Base-by-base conservation (phyloP, 2,888 invertebrate species). In the Cordylochernes scorpioides region DNA sequence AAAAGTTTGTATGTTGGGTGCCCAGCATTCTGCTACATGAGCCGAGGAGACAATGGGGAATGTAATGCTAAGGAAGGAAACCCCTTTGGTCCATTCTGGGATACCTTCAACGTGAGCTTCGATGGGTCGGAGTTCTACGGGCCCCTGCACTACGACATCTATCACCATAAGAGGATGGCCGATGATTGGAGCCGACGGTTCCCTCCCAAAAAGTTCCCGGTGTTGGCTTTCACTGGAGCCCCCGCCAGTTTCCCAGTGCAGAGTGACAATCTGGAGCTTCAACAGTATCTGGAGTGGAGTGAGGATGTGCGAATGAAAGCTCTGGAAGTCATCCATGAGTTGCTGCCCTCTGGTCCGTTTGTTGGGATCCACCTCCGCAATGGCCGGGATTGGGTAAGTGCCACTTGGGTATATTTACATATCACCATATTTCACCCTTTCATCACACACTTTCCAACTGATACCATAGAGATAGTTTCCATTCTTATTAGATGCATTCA, bases 41-140 rank as follows among this genome's bases (percentile, higher is more conserved):
- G 59, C 3, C 44, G 61, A 9, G 45, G 46, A 43, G 58, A 54
- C 43, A 59, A 59, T 33, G 51, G 57, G 22, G 66, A 63, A 39
- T 91, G 94, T 49, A 78, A 86, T 60, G 84, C 91, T 0, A 94
- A 94, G 52, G 82, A 88, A 46, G 97, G 97, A 4, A 94, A 88
- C 59, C 94, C 97, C 4, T 97, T 94, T 59, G 88, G 86, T 2
- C 82, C 94, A 12, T 97, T 94, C 55, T 97, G 97, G 97, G 78
- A 94, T 49, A 78, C 75, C 2, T 84, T 71, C 51, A 56, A 63
- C 33, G 65, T 97, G 26, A 70, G 86, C 48, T 97, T 97, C 62
- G 63, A 65, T 5, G 57, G 55, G 9, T 88, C 88, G 0, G 77
- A 80, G 55, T 86, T 84, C 54, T 88, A 82, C 56, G 70, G 69